Evolutionary conservation across 1,140 invertebrate genomes (phyloP), one percentile per base, ranked within the genome.

Genomic region (Heliconius himera): DNA sequence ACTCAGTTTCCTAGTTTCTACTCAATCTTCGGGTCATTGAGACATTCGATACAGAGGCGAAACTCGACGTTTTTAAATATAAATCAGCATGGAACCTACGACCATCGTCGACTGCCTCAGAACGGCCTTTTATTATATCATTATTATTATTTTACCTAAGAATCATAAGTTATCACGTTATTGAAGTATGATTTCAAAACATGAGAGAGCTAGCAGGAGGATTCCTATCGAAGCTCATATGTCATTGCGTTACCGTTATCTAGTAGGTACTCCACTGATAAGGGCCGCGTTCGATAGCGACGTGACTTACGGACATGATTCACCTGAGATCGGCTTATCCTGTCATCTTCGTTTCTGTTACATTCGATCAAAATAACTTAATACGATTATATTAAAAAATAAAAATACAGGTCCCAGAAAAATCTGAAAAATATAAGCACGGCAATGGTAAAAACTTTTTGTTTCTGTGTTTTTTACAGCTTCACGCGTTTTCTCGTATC

Each of bases 311-410:
- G 46, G 22, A n/a, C 74, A 70, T 76, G 74, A 70, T 76, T 76
- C 74, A 70, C 78, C 46, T 66, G 60, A 66, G 73, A 74, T 70
- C 78, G 70, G 33, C 78, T 79, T 79, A 79, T 79, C 71, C 4
- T 66, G 78, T 79, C 77, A 79, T 70, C 54, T 38, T 73, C 74
- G 74, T 76, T 79, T 18, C 36, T 76, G 29, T 20, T 56, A 79
- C 49, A 79, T 72, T 29, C 13, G 9, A 13, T 26, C 60, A 66
- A 66, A 66, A 29, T 66, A 66, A 66, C 11, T 66, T 22, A 29
- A 18, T 9, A 66, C 11, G 29, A 66, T 66, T 66, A 22, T 60
- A 11, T 8, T 9, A 9, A n/a, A n/a, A 56, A n/a, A n/a, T 22
- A 22, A 22, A 22, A 56, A 56, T 22, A 46, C 38, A 38, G 38